Evolutionary conservation across 2,113 vertebrate species (phyloP), one percentile per base, ranked within the genome.

Genomic region (Canis aureus): DNA sequence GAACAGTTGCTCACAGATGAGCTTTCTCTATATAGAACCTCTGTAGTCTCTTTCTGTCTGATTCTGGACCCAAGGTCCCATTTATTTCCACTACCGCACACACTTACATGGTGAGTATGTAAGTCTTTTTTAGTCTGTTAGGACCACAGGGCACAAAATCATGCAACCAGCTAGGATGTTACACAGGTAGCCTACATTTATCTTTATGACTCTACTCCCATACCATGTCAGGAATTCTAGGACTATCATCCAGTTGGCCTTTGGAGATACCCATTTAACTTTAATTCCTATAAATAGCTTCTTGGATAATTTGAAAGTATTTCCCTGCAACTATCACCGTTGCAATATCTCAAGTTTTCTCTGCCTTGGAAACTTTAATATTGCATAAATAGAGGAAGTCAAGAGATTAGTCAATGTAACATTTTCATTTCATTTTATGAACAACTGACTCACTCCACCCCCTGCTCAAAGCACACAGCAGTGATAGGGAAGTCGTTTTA

Each of bases 371-470:
- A 94, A 67, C 3, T 53, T 89, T 60, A 84, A 76, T 67, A 83
- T 25, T 71, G 25, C 12, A 32, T 49, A 89, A 66, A 19, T 79
- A 74, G 43, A 69, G 15, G 59, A 7, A 73, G 10, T 20, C 49
- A 84, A 73, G 20, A 80, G 4, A 38, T 35, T 49, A 25, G 35
- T 55, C 71, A 66, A 32, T n/a, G 29, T 15, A 67, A 59, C 25
- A 87, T 87, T 97, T n/a, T 76, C 86, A 83, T 80, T 76, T 76
- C 20, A 93, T 94, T 53, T 74, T 76, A 43, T 76, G 38, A 95
- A 69, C 3, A 95, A 69, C 3, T 55, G 43, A 74, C 67, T 51
- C 11, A 67, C 10, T 94, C 20, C 6, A 62, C 32, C 5, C 7
- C 2, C 25, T 49, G 12, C 19, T 86, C 74, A 94, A 88, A 71